Evolutionary conservation across 2,797 vertebrate genomes (phyloP).

Genomic region (Manis crassicaudata): DNA sequence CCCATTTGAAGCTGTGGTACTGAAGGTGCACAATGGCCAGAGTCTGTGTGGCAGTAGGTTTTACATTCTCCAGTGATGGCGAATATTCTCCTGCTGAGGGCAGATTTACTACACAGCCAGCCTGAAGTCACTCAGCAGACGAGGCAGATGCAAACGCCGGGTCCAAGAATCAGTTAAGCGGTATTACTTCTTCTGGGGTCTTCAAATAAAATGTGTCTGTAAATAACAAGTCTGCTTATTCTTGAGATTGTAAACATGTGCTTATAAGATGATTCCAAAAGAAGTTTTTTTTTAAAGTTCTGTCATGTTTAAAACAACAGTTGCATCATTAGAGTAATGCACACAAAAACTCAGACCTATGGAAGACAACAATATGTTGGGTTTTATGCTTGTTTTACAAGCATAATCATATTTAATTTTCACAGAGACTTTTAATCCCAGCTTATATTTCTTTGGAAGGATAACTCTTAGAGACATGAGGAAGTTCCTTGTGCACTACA

Average conservation of each 20-base stretch:
- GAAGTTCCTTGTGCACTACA: background rate
- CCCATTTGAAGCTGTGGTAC: background rate
- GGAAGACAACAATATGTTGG: accelerated
- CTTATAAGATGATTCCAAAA: background rate
- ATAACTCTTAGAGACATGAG: background rate
- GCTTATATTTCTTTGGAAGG: background rate
- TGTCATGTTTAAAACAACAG: background rate
- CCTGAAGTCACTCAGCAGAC: background rate
- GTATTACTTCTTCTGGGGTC: background rate
- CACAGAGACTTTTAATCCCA: background rate
- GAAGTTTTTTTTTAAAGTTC: background rate
- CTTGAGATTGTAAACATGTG: background rate
- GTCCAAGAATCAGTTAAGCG: background rate
- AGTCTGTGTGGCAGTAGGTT: accelerated
- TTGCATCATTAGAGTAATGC: background rate
- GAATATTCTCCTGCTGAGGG: too few relatives aligned
- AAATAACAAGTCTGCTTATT: background rate
- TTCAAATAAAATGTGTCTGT: background rate
- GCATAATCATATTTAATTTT: background rate
- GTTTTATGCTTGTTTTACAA: accelerated
- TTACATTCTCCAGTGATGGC: accelerated
- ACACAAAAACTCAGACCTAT: accelerated
- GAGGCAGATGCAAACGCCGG: background rate
- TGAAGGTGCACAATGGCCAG: accelerated
- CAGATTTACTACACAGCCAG: background rate